Percentiles rank a stretch among this genome's conserved stretches.
These are phyloP conservation scores for Limulus polyphemus DNA, from an alignment of 2,888 invertebrate species.

Conservation along the genomic window DNA sequence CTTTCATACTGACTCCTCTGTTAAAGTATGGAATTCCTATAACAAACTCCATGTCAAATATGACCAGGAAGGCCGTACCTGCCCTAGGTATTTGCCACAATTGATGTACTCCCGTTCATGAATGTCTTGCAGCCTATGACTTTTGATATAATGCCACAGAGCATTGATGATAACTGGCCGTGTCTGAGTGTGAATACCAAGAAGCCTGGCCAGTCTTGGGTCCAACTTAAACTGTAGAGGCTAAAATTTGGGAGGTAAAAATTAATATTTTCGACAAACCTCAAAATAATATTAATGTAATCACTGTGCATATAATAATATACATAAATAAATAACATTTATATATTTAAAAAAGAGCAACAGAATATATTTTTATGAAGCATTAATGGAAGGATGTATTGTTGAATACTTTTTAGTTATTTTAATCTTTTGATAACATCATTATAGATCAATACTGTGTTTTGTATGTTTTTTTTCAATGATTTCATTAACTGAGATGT, in stretches of 20 bases:
- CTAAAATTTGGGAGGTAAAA: conserved; percentile 26
- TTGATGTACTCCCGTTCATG: conserved; percentile 91
- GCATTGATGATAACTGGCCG: conserved; percentile 94
- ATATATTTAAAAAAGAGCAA: background rate
- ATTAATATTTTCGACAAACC: background rate
- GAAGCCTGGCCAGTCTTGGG: conserved; percentile 79
- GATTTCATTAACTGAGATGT: too few relatives aligned
- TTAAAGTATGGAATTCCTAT: too few relatives aligned
- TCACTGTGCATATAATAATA: too few relatives aligned
- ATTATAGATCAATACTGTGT: too few relatives aligned
- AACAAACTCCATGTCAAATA: too few relatives aligned
- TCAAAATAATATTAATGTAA: too few relatives aligned
- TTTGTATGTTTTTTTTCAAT: too few relatives aligned
- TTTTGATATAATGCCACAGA: conserved; percentile 98
- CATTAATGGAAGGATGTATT: background rate
- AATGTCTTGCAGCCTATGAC: conserved; percentile 73
- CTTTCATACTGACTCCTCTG: too few relatives aligned
- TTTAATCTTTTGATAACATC: too few relatives aligned
- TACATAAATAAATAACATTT: background rate
- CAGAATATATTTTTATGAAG: background rate
- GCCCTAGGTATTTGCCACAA: conserved; percentile 95
- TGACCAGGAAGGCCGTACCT: conserved; percentile 39
- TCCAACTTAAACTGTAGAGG: conserved; percentile 97
- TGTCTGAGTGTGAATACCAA: conserved; percentile 96
- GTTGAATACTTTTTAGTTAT: too few relatives aligned